Evolutionary conservation across 2,797 vertebrate genomes (phyloP), one percentile per base, ranked within the genome.

Genomic region (Muscicapa striata): DNA sequence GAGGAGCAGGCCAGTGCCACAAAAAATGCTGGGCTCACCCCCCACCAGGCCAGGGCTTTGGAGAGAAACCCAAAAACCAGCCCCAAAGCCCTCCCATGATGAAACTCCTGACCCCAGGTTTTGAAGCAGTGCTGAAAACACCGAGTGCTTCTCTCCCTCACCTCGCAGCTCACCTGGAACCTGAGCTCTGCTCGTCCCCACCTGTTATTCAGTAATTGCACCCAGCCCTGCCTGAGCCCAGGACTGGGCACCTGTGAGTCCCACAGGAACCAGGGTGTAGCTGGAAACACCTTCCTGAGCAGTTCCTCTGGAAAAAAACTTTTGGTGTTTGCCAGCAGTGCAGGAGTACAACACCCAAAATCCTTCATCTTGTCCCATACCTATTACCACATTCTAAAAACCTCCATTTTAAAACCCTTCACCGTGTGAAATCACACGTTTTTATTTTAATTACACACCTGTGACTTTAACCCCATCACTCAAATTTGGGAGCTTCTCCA

Each of bases 71-170:
- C 46, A 1, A 64, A 41, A 34, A 0, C 1, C 36, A 10, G 5
- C 10, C 23, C 36, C 5, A 27, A 43, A 82, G 2, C 15, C 6
- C 16, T 32, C 16, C 2, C 3, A 10, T 8, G 62, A 40, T 49
- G 4, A 11, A 16, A 61, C 3, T 9, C 34, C 22, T 0, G 2
- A 64, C 9, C 4, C 17, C 17, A 32, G 45, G 29, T 6, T 57
- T 34, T 45, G 30, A 27, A 54, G 30, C 30, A 54, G 15, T 0
- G 15, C 27, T 51, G 36, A 12, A 61, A 81, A 38, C 54, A 34
- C 15, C 6, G 5, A 67, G 6, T 32, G 22, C 30, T 62, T 46
- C 54, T 32, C 32, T n/a, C 34, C 45, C 30, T 64, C 54, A 14
- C 43, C 10, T 55, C 20, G 12, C 49, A 64, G n/a, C 38, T 94